A percentile compares a stretch with the other conserved stretches of the same genome.
These are phyloP conservation scores for Endotricha flammealis DNA, from an alignment of 2,888 invertebrate species.

Conservation along the genomic window DNA sequence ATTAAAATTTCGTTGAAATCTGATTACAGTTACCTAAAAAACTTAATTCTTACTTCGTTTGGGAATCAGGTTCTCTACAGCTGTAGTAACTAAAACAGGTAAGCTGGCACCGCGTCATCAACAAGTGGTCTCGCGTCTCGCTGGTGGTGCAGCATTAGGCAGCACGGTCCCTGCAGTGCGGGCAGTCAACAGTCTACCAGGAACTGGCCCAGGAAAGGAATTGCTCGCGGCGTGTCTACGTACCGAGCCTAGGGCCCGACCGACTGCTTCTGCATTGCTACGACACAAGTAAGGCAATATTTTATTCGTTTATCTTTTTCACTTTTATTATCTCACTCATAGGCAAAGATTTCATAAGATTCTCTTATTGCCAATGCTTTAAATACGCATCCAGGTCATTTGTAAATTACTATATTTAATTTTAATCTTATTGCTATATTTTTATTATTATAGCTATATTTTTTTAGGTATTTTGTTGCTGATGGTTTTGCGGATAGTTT, in stretches of 20 bases:
- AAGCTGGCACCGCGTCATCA: constrained; percentile 68
- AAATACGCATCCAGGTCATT: too few species aligned
- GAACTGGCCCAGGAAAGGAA: constrained; percentile 56
- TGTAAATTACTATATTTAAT: too few species aligned
- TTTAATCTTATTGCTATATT: too few species aligned
- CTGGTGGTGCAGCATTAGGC: constrained; percentile 53
- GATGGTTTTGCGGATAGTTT: constrained; percentile 83
- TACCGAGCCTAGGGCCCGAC: constrained; percentile 82
- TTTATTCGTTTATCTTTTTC: not conserved
- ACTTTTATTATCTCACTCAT: too few species aligned
- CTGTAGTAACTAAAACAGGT: too few species aligned
- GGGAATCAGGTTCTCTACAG: too few species aligned
- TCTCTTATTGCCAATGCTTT: too few species aligned
- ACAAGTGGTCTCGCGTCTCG: constrained; percentile 61
- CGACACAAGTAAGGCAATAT: constrained; percentile 69
- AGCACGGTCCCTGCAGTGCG: constrained; percentile 30
- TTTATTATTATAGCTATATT: constrained; percentile 20
- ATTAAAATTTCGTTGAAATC: too few species aligned
- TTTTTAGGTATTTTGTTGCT: constrained; percentile 78
- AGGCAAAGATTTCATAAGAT: too few species aligned
- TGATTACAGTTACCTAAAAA: too few species aligned
- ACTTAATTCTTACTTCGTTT: too few species aligned
- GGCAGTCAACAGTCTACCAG: constrained; percentile 32
- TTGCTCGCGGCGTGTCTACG: constrained; percentile 73
- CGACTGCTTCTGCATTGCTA: constrained; percentile 80